A percentile compares a stretch with the other conserved stretches of the same genome.
phyloP scores from a whole-genome alignment of 2,888 invertebrate genomes.

The Gisinianus flammeolus region DNA sequence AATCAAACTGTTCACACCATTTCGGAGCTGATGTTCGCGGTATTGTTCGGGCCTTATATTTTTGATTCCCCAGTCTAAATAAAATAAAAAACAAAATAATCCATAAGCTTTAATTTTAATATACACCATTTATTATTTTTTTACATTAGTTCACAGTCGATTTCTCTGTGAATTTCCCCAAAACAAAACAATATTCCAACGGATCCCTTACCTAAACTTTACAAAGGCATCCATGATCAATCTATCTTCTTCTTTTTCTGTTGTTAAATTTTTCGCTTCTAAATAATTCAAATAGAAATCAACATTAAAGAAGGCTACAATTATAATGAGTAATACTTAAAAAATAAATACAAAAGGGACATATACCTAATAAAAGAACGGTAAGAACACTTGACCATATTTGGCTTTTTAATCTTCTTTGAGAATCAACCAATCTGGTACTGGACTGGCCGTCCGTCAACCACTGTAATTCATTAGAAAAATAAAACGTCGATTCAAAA shows the following conservation, averaged over 20 bases:
- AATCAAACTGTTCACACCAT: slow-evolving; percentile 97
- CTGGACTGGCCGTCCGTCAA: slow-evolving; percentile 51
- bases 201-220: slow-evolving; percentile 80
- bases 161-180: not conserved
- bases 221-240: slow-evolving; percentile 91
- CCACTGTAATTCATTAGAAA: slow-evolving; percentile 47
- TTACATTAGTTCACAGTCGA: too few species aligned
- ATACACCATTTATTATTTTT: too few species aligned
- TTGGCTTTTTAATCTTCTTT: slow-evolving; percentile 86
- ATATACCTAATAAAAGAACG: slow-evolving; percentile 75
- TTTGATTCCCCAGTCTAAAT: slow-evolving; percentile 88
- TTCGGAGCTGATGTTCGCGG: slow-evolving; percentile 79
- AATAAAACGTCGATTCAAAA: too few species aligned
- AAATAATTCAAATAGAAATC: too few species aligned
- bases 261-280: slow-evolving; percentile 87
- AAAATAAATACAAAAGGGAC: too few species aligned
- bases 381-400: slow-evolving; percentile 98
- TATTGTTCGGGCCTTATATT: slow-evolving; percentile 90
- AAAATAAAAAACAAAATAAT: not conserved
- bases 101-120: too few species aligned
- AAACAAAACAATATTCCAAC: not conserved
- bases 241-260: slow-evolving; percentile 65
- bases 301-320: too few species aligned
- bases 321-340: too few species aligned
- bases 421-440: slow-evolving; percentile 72